Evolutionary conservation across 2,113 vertebrate genomes (phyloP), one percentile per base, ranked within the genome.

Genomic region (Crotalus tigris): DNA sequence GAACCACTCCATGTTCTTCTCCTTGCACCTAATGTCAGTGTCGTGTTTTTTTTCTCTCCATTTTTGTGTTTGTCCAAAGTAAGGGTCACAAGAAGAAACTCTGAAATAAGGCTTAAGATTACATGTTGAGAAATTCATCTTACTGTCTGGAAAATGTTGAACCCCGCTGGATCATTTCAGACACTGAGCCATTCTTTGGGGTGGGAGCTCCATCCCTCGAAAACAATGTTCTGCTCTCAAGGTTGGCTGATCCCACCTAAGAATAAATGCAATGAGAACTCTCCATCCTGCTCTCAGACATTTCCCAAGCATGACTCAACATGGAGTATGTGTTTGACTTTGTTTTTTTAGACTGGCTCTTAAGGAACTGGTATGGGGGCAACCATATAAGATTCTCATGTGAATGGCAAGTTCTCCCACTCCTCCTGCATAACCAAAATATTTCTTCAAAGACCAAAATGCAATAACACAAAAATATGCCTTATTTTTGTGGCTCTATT

Each of bases 401-500:
- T 92, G 92, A 92, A 81, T 89, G 64, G 1, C 39, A 58, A 57
- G n/a, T 26, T 46, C 39, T 92, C 92, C 87, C 92, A 92, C 87
- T 89, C 5, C 39, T 69, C 49, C n/a, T 85, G 64, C 6, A 21
- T 58, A 89, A 69, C 53, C 64, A 85, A 85, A 92, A 85, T 53
- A 57, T 49, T 85, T 57, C 92, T 89, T 59, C 87, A 81, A 92
- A 92, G 87, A 85, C 51, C 85, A 87, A 69, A 89, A 58, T 85
- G 55, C 33, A 53, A 64, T 51, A 64, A 53, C 85, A 53, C 53
- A 46, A 89, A 92, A 92, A 92, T 81, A 89, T 44, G 57, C 29
- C 87, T 89, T 89, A 61, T 92, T 87, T 85, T 89, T 81, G 87
- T 89, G 53, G 26, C 81, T 89, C 64, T 89, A 92, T 92, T 92